Conservation (phyloP, 2,888 invertebrate genomes). For the Lamproptera curius region DNA sequence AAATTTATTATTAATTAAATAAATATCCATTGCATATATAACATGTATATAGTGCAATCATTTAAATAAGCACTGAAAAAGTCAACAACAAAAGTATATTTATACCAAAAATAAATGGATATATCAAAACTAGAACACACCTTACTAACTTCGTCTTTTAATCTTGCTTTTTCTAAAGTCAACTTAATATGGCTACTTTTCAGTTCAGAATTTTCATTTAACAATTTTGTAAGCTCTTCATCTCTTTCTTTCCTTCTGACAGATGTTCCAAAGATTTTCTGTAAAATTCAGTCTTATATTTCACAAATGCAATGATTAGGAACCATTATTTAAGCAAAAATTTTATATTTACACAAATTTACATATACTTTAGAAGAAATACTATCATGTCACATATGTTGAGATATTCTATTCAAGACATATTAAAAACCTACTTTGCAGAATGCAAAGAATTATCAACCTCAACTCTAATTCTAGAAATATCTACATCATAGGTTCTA, state of each 20-base stretch:
- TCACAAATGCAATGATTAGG: no score
- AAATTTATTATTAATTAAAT: no score
- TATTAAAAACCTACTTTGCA: background rate
- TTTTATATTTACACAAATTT: no score
- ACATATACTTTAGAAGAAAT: no score
- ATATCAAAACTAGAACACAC: no score
- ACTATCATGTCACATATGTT: no score
- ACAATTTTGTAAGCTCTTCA: conserved; percentile 44
- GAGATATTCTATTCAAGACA: background rate
- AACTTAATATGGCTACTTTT: conserved; percentile 49
- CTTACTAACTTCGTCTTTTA: conserved; percentile 60
- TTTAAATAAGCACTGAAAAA: no score
- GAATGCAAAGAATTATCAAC: conserved; percentile 38
- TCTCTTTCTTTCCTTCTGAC: conserved; percentile 48
- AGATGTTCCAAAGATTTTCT: conserved; percentile 65
- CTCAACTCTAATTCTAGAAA: conserved; percentile 76
- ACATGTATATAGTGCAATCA: no score
- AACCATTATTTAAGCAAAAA: no score
- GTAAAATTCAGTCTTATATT: conserved; percentile 31
- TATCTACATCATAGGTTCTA: conserved; percentile 87
- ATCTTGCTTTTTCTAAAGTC: conserved; percentile 45
- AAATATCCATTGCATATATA: no score
- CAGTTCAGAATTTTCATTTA: conserved; percentile 49
- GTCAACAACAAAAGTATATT: no score
- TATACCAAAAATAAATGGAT: no score